A percentile compares a stretch with the other conserved stretches of the same genome.
Conservation (phyloP, 92 coral and sea anemone species). For the Umimayanthus kanabou region DNA sequence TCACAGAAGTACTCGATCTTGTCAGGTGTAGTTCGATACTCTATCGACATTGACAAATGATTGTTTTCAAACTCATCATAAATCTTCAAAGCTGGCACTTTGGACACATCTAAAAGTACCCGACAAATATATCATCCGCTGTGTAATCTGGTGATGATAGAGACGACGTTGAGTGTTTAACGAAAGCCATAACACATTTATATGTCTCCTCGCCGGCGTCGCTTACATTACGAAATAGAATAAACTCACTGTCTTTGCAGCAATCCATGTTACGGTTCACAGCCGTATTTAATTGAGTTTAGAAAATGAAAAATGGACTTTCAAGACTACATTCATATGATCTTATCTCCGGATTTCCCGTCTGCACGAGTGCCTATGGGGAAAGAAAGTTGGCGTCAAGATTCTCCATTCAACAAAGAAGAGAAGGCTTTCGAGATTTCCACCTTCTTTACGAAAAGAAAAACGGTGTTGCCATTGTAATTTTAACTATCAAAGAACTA, state of each 20-base stretch:
- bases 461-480: not conserved
- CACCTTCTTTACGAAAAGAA: not conserved
- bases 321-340: not conserved
- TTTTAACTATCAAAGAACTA: not conserved
- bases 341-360: slow-evolving; percentile 21
- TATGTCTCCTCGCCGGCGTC: not conserved
- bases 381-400: slow-evolving; percentile 28
- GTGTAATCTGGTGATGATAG: not conserved
- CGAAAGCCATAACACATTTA: slow-evolving; percentile 27
- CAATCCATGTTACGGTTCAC: slow-evolving; percentile 19
- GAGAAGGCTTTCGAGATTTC: not conserved
- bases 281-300: slow-evolving; percentile 42
- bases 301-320: slow-evolving; percentile 19
- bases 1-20: not conserved
- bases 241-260: not conserved
- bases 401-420: not conserved
- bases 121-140: slow-evolving; percentile 22
- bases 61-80: slow-evolving; percentile 23
- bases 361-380: slow-evolving; percentile 15
- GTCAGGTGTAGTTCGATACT: not conserved
- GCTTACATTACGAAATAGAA: not conserved
- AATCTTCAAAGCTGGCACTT: slow-evolving; percentile 24
- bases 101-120: slow-evolving; percentile 27
- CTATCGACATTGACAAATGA: slow-evolving; percentile 16
- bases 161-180: not conserved